Evolutionary conservation across 2,797 vertebrate species (phyloP).

Genomic region (Onychomys torridus): DNA sequence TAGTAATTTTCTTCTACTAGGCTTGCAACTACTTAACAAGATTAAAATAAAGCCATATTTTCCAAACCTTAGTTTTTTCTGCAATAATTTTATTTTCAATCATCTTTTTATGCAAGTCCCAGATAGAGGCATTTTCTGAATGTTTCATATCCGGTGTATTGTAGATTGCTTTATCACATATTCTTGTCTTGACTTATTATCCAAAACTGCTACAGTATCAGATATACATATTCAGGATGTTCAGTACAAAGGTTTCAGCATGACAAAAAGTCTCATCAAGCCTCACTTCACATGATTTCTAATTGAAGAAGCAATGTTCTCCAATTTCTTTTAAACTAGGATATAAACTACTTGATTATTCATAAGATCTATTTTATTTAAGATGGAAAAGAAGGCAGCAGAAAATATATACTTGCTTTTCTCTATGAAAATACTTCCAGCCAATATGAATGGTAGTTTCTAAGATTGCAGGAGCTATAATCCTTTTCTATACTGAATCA

Average conservation of each 20-base stretch:
- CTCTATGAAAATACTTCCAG: background rate
- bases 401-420: background rate
- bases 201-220: background rate
- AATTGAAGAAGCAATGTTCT: background rate
- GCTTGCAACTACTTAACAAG: background rate
- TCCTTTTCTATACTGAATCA: background rate
- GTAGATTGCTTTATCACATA: background rate
- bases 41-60: conserved; percentile 8
- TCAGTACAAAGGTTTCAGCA: conserved; percentile 2
- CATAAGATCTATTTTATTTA: background rate
- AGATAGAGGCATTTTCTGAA: conserved; percentile 3
- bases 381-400: background rate
- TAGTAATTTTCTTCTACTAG: background rate
- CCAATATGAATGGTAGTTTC: background rate
- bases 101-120: background rate
- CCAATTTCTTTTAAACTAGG: background rate
- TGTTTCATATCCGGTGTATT: background rate
- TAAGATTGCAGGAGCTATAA: background rate
- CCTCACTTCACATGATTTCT: background rate
- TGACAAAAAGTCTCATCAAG: background rate
- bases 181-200: background rate
- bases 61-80: conserved; percentile 37
- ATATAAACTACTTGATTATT: background rate
- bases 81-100: conserved; percentile 6
- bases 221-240: background rate